phyloP scores from a whole-genome alignment of 2,797 vertebrate species.

The Zenarchopterus dispar region DNA sequence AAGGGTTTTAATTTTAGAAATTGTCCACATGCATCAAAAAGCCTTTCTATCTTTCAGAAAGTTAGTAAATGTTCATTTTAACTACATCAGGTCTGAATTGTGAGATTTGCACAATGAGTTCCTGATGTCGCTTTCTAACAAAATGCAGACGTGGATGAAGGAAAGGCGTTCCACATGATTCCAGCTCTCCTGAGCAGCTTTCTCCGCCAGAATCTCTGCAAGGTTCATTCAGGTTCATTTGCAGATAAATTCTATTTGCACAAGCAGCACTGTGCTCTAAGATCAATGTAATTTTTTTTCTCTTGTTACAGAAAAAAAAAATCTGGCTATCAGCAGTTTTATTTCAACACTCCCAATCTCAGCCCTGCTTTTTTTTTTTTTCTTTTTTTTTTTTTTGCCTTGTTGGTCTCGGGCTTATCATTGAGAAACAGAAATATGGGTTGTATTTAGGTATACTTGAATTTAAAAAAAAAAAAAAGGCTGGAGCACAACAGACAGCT shows the following conservation, averaged over 20 bases:
- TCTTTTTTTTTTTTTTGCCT: too few species aligned
- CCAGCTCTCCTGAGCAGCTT: slow-evolving; percentile 60
- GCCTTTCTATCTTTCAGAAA: slow-evolving; percentile 1
- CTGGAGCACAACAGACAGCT: too few species aligned
- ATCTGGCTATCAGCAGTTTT: slow-evolving; percentile 23
- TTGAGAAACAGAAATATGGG: too few species aligned
- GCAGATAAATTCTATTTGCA: slow-evolving; percentile 53
- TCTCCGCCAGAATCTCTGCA: slow-evolving; percentile 48
- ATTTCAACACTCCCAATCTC: slow-evolving; percentile 4
- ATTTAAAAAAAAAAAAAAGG: too few species aligned
- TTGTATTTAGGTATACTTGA: too few species aligned
- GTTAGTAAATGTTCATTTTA: slow-evolving; percentile 24
- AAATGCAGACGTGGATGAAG: slow-evolving; percentile 68
- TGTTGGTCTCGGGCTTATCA: too few species aligned
- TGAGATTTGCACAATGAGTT: slow-evolving; percentile 63
- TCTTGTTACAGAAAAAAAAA: neutral
- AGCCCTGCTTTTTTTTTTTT: neutral
- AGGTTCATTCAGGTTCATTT: slow-evolving; percentile 74
- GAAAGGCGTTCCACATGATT: slow-evolving; percentile 72
- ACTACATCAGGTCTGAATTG: slow-evolving; percentile 29
- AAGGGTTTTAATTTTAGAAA: neutral
- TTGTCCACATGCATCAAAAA: slow-evolving; percentile 9
- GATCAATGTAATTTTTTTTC: slow-evolving; percentile 24
- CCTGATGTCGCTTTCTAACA: slow-evolving; percentile 48
- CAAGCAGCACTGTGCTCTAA: slow-evolving; percentile 16